A percentile compares a stretch with the other conserved stretches of the same genome.
These are phyloP conservation scores for Ammospiza nelsoni DNA, from an alignment of 2,113 vertebrate species.

Conservation along the genomic window DNA sequence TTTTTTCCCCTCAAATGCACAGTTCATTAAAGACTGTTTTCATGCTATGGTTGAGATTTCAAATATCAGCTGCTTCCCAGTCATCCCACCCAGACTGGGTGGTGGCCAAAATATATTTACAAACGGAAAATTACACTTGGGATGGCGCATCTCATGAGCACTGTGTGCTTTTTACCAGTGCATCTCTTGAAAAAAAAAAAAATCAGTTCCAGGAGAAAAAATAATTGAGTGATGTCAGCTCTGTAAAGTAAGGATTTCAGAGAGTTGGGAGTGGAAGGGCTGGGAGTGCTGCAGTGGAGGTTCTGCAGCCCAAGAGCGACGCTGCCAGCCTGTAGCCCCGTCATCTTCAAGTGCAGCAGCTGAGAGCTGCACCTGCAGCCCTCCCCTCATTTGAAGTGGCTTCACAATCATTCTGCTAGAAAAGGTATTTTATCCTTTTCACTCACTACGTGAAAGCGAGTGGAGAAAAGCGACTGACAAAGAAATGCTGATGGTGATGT, in stretches of 20 bases:
- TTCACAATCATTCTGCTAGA: slow-evolving; percentile 38
- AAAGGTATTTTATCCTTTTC: slow-evolving; percentile 39
- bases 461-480: slow-evolving; percentile 24
- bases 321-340: neutral
- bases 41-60: slow-evolving; percentile 24
- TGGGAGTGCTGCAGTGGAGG: neutral
- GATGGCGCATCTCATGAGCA: neutral
- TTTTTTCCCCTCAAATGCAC: neutral
- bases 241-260: neutral
- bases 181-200: neutral
- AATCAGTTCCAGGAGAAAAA: neutral
- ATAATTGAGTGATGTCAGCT: neutral
- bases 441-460: neutral
- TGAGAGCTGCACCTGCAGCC: slow-evolving; percentile 33
- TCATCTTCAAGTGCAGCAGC: slow-evolving; percentile 9
- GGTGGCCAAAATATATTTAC: slow-evolving; percentile 48
- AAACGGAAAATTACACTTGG: slow-evolving; percentile 6
- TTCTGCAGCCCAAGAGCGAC: neutral
- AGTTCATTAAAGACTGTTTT: slow-evolving; percentile 54
- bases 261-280: neutral
- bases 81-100: slow-evolving; percentile 20
- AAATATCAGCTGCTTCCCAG: slow-evolving; percentile 46
- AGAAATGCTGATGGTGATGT: slow-evolving; percentile 12
- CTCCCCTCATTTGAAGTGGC: slow-evolving; percentile 30
- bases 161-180: slow-evolving; percentile 2